Conservation (phyloP, 92 coral and sea anemone species). For the Parazoanthus swiftii region DNA sequence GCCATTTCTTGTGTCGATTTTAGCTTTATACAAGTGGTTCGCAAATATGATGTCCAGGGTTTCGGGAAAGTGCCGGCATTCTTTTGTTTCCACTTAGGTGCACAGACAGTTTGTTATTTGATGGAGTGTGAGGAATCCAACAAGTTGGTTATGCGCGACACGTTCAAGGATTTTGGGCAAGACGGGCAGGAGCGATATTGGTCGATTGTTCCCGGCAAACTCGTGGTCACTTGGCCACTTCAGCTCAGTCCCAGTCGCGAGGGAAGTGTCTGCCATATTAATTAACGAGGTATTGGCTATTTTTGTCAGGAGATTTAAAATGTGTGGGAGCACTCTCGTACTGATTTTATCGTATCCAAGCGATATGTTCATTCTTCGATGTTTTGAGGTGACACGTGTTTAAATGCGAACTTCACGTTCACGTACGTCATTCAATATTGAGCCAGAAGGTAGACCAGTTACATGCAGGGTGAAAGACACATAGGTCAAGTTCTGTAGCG, state of each 20-base stretch:
- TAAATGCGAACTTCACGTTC: background rate
- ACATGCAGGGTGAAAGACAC: background rate
- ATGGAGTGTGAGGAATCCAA: no score
- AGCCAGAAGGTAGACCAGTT: no score
- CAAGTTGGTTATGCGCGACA: no score
- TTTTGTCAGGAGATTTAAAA: slow-evolving; percentile 11
- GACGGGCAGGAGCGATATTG: slow-evolving; percentile 9
- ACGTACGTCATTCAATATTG: background rate
- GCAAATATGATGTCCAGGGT: no score
- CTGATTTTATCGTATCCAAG: slow-evolving; percentile 43
- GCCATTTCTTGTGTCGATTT: no score
- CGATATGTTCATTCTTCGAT: slow-evolving; percentile 22
- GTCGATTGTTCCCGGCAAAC: slow-evolving; percentile 5
- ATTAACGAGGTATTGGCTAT: slow-evolving; percentile 31
- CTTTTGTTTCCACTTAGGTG: no score
- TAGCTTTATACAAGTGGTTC: no score
- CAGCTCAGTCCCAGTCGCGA: slow-evolving; percentile 12
- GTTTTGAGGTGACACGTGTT: background rate
- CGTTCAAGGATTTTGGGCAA: background rate
- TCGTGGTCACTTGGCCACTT: background rate
- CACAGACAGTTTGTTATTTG: no score
- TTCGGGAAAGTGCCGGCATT: no score
- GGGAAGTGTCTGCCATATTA: background rate
- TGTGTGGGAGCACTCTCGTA: slow-evolving; percentile 37
- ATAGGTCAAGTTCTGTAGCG: slow-evolving; percentile 33